Evolutionary conservation across 2,888 invertebrate genomes (phyloP), one percentile per base, ranked within the genome.

Genomic region (Antitype chi): DNA sequence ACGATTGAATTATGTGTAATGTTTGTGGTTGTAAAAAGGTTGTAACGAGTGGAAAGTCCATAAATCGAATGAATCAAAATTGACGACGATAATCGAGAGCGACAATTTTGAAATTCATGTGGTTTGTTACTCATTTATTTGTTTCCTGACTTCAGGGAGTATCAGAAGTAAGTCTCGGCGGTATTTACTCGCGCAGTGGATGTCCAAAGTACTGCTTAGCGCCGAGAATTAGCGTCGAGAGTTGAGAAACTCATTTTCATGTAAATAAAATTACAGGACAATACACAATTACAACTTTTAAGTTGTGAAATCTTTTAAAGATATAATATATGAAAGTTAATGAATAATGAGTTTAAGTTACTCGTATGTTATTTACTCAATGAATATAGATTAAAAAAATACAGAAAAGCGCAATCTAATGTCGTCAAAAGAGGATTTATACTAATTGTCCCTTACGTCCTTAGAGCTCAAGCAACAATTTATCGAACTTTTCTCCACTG

Each of bases 11-110:
- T 38, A 76, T 32, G 25, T 77, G 63, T 57, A 17, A 64, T 77
- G 66, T 84, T 28, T 72, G 57, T 72, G 59, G 28, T 78, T 53
- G 70, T 74, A 38, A 57, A 47, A 70, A 64, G 59, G 64, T 11
- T 52, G 70, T 74, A 71, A 71, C 70, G 64, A 82, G 53, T 0
- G 52, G 32, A 62, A 74, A 70, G 15, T 70, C 13, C 20, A 17
- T 59, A 63, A 81, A 64, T 38, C 13, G 2, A 47, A 17, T 55
- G 6, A 32, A n/a, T 38, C 23, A 13, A 13, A 28, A 0, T 43
- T 32, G 5, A n/a, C 32, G 2, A 57, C 1, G 7, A 64, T 17
- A 3, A 64, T 17, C 11, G 9, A n/a, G 9, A n/a, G 17, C 17
- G 2, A 63, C 4, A 15, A 68, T 32, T 52, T 32, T 67, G 23